Conservation (phyloP, 2,113 vertebrate species). For the Morone saxatilis region DNA sequence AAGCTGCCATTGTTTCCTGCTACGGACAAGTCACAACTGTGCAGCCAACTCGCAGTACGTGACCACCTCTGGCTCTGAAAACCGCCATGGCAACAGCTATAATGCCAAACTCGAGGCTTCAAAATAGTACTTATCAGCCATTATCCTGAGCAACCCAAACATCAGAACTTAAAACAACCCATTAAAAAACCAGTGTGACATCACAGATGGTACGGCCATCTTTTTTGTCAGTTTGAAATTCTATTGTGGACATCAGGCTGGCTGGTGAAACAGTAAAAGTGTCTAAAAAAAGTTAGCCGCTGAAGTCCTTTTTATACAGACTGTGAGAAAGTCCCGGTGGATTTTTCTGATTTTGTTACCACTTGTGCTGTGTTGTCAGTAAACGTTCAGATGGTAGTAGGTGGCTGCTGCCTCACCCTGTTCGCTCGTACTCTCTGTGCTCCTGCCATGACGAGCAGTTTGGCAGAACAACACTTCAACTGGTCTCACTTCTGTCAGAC, state of each 20-base stretch:
- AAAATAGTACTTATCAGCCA: too few relatives aligned
- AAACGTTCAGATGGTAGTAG: slow-evolving; percentile 41
- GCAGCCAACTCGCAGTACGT: too few relatives aligned
- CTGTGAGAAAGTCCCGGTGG: slow-evolving; percentile 12
- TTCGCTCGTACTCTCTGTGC: slow-evolving; percentile 29
- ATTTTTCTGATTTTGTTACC: background rate
- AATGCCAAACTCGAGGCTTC: too few relatives aligned
- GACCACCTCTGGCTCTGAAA: too few relatives aligned
- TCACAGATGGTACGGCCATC: background rate
- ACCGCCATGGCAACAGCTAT: too few relatives aligned
- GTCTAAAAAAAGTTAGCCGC: background rate
- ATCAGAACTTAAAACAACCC: too few relatives aligned
- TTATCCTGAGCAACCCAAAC: too few relatives aligned
- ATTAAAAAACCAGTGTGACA: background rate
- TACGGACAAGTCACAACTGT: too few relatives aligned
- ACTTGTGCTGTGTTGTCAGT: slow-evolving; percentile 9
- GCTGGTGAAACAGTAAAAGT: background rate
- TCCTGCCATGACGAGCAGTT: slow-evolving; percentile 48
- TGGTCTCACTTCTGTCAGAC: slow-evolving; percentile 42
- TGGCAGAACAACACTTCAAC: slow-evolving; percentile 46
- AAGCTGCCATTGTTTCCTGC: too few relatives aligned
- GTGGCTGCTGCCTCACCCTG: slow-evolving; percentile 42
- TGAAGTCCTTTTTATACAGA: background rate
- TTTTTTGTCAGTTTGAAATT: background rate
- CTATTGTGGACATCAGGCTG: background rate